These are phyloP conservation scores for Naso thynnoides DNA, from an alignment of 2,797 vertebrate genomes.

Conservation along the genomic window DNA sequence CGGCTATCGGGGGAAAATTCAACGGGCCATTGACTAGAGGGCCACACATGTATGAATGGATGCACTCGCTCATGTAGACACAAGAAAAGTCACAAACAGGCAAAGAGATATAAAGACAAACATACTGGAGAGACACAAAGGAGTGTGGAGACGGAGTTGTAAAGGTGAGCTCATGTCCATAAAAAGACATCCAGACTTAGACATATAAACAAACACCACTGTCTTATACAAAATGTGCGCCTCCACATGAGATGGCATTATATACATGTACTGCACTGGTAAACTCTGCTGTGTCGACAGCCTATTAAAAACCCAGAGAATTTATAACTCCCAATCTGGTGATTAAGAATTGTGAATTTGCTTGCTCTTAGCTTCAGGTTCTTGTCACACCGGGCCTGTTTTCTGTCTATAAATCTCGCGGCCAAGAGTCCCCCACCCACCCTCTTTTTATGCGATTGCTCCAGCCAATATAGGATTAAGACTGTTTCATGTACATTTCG, in stretches of 20 bases:
- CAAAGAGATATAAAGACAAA: conserved; percentile 30
- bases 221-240: conserved; percentile 30
- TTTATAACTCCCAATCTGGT: conserved; percentile 84
- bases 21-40: conserved; percentile 73
- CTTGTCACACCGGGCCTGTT: conserved; percentile 84
- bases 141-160: conserved; percentile 14
- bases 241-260: conserved; percentile 59
- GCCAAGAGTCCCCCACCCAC: conserved; percentile 68
- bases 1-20: conserved; percentile 75
- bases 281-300: conserved; percentile 68
- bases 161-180: neutral
- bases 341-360: conserved; percentile 79
- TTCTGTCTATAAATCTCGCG: conserved; percentile 88
- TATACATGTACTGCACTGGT: conserved; percentile 59
- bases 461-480: conserved; percentile 80
- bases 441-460: conserved; percentile 67
- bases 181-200: conserved; percentile 26
- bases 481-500: conserved; percentile 78
- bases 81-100: conserved; percentile 22
- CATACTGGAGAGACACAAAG: neutral
- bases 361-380: conserved; percentile 75
- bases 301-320: conserved; percentile 78
- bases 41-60: conserved; percentile 76
- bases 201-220: conserved; percentile 25
- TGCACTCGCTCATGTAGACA: conserved; percentile 30